Evolutionary conservation across 2,888 invertebrate species (phyloP).

Genomic region (Carabus problematicus): DNA sequence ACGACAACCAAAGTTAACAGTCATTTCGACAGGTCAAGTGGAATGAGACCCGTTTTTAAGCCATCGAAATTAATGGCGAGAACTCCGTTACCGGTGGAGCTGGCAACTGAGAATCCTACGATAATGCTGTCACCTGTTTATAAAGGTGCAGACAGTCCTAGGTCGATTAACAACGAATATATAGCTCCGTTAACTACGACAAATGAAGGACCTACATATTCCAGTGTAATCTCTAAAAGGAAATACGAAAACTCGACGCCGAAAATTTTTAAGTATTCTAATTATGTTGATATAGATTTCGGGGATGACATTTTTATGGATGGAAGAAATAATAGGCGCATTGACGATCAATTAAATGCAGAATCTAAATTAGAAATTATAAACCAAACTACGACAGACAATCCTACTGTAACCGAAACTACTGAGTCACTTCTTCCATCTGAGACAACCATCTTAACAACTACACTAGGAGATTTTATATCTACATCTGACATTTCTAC

Average conservation of each 20-base stretch:
- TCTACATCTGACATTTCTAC: constrained; percentile 44
- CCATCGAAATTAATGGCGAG: neutral
- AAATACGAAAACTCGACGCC: constrained; percentile 41
- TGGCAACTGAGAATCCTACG: too few species aligned
- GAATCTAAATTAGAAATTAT: constrained; percentile 43
- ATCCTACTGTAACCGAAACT: neutral
- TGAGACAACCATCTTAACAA: constrained; percentile 50
- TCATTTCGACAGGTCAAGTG: neutral
- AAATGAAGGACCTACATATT: too few species aligned
- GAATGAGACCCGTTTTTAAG: constrained; percentile 12
- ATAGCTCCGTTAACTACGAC: too few species aligned
- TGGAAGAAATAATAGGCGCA: constrained; percentile 49
- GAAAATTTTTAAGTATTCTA: constrained; percentile 34
- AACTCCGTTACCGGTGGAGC: neutral
- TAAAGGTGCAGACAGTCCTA: neutral
- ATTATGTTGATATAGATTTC: constrained; percentile 46
- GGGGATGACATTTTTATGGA: constrained; percentile 46
- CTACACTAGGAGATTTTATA: constrained; percentile 28
- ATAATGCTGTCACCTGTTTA: constrained; percentile 1
- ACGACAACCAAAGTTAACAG: constrained; percentile 19
- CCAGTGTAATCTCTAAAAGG: neutral
- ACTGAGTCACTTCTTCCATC: constrained; percentile 42
- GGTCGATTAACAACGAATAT: too few species aligned
- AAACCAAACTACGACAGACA: constrained; percentile 19
- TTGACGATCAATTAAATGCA: constrained; percentile 45